A percentile compares a stretch with the other conserved stretches of the same genome.
phyloP scores from a whole-genome alignment of 2,113 vertebrate species.

The Elachura formosa region DNA sequence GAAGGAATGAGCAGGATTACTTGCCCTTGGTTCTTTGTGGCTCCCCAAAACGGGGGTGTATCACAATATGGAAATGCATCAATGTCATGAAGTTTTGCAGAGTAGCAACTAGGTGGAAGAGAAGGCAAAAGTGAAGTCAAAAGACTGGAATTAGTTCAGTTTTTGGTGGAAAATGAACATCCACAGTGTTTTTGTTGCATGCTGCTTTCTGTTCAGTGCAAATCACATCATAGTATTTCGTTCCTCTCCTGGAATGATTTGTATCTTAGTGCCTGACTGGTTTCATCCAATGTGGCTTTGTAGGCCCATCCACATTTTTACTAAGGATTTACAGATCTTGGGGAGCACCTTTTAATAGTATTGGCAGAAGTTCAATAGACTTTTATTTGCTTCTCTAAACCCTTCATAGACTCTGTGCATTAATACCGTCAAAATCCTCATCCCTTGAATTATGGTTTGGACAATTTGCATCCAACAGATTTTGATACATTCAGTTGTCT shows the following conservation, averaged over 20 bases:
- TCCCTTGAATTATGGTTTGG: background rate
- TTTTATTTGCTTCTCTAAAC: background rate
- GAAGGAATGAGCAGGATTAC: background rate
- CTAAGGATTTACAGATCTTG: background rate
- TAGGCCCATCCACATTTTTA: background rate
- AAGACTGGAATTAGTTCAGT: background rate
- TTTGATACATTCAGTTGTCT: background rate
- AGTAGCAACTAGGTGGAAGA: background rate
- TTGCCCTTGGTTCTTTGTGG: background rate
- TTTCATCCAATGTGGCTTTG: background rate
- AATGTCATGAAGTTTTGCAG: background rate
- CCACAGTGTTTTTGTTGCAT: background rate
- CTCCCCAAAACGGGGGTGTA: accelerated
- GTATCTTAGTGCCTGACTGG: background rate
- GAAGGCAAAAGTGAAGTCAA: background rate
- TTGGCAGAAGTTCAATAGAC: background rate
- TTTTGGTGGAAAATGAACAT: background rate
- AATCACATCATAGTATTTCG: background rate
- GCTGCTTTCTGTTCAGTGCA: background rate
- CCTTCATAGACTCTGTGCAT: background rate
- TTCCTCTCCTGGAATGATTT: background rate
- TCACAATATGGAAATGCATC: accelerated
- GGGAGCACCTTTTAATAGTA: background rate
- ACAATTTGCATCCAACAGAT: background rate
- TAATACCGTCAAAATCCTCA: background rate